Conservation (phyloP, 2,113 vertebrate species). For the Pachycephala philippinensis region DNA sequence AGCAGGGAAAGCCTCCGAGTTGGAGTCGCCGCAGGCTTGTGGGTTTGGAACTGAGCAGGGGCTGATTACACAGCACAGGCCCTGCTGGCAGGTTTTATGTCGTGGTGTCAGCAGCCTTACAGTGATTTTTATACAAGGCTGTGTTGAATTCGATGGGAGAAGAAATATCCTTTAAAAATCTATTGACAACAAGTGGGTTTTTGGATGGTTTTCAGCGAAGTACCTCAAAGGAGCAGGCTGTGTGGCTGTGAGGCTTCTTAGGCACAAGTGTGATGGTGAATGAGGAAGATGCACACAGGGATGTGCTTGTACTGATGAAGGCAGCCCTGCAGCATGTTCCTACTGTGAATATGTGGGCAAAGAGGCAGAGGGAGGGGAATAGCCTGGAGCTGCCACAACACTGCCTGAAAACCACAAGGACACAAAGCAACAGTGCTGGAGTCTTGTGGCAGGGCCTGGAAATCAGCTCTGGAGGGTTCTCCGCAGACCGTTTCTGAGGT, state of each 20-base stretch:
- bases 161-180: not conserved
- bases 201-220: not conserved
- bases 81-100: not conserved
- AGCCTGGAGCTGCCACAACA: not conserved
- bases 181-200: not conserved
- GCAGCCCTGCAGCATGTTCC: rapidly evolving
- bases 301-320: rapidly evolving
- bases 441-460: not conserved
- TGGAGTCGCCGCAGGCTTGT: rapidly evolving
- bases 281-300: not conserved
- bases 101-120: not conserved
- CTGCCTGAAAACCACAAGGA: not conserved
- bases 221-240: not conserved
- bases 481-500: not conserved
- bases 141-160: not conserved
- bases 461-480: not conserved
- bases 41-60: not conserved
- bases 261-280: not conserved
- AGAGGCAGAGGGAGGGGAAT: not conserved
- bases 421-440: not conserved
- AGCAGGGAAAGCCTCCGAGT: not conserved
- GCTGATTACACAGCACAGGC: not conserved
- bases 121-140: not conserved
- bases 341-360: rapidly evolving
- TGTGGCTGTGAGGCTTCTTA: rapidly evolving